A percentile compares a stretch with the other conserved stretches of the same genome.
Conservation (phyloP, 2,888 invertebrate species). For the Aspidiotus rigidus region DNA sequence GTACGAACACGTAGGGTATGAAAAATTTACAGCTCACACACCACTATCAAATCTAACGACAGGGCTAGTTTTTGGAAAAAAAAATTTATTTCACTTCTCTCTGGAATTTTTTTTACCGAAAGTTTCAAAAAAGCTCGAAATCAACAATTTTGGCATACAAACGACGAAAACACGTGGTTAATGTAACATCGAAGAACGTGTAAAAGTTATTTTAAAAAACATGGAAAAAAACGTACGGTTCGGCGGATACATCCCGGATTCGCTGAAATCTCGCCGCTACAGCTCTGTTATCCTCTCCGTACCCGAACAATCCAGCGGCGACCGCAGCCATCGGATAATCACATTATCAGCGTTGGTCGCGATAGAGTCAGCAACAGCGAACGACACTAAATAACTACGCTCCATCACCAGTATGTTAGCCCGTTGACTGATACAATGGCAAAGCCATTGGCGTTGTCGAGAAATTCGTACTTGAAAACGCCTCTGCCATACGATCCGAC, state of each 20-base stretch:
- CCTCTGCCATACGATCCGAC: too few species aligned
- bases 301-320: constrained; percentile 62
- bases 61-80: too few species aligned
- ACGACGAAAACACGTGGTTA: too few species aligned
- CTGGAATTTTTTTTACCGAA: too few species aligned
- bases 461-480: constrained; percentile 20
- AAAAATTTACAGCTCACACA: too few species aligned
- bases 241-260: constrained; percentile 35
- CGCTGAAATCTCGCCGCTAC: constrained; percentile 36
- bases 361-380: constrained; percentile 16
- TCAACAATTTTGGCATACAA: too few species aligned
- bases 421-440: constrained; percentile 13
- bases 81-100: too few species aligned
- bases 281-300: constrained; percentile 63
- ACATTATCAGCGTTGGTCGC: constrained; percentile 12
- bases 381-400: constrained; percentile 20
- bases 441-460: constrained; percentile 19
- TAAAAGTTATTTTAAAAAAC: background rate
- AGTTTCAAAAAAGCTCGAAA: too few species aligned
- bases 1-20: too few species aligned
- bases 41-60: too few species aligned
- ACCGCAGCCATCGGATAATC: constrained; percentile 58
- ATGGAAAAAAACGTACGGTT: constrained; percentile 35
- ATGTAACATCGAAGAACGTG: too few species aligned
- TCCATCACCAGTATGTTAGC: constrained; percentile 25